Percentiles rank a stretch among this genome's conserved stretches.
phyloP scores from a whole-genome alignment of 2,888 invertebrate genomes.

The Morpho achilles region DNA sequence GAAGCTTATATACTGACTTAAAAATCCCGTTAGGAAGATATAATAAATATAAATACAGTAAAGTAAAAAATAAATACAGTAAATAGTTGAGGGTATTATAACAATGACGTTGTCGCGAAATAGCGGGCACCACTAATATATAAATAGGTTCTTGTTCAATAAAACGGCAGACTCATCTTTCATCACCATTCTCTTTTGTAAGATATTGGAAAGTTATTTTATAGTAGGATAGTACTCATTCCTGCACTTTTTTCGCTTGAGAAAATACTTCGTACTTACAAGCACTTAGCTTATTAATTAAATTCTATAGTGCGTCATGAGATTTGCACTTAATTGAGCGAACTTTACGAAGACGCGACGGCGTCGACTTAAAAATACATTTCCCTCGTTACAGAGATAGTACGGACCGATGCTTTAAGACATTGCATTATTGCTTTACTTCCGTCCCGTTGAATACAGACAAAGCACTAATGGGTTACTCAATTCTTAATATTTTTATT shows the following conservation, averaged over 20 bases:
- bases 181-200: too few species aligned
- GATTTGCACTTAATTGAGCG: conserved; percentile 60
- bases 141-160: too few species aligned
- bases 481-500: conserved; percentile 12
- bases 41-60: too few species aligned
- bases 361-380: conserved; percentile 70
- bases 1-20: too few species aligned
- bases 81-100: too few species aligned
- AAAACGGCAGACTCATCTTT: too few species aligned
- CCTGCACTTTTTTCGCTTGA: neutral
- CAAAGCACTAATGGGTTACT: conserved; percentile 21
- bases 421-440: conserved; percentile 35
- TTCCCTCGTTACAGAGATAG: conserved; percentile 49
- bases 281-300: conserved; percentile 27
- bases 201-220: too few species aligned
- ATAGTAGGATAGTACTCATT: too few species aligned
- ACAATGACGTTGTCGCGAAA: too few species aligned
- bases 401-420: conserved; percentile 40
- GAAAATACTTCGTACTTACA: conserved; percentile 14
- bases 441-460: conserved; percentile 29
- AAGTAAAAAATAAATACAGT: too few species aligned
- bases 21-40: too few species aligned
- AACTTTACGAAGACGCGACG: conserved; percentile 58
- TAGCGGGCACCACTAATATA: too few species aligned
- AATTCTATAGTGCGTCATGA: conserved; percentile 36